Evolutionary conservation across 2,888 invertebrate species (phyloP), one percentile per base, ranked within the genome.

Genomic region (Lydus trimaculatus): DNA sequence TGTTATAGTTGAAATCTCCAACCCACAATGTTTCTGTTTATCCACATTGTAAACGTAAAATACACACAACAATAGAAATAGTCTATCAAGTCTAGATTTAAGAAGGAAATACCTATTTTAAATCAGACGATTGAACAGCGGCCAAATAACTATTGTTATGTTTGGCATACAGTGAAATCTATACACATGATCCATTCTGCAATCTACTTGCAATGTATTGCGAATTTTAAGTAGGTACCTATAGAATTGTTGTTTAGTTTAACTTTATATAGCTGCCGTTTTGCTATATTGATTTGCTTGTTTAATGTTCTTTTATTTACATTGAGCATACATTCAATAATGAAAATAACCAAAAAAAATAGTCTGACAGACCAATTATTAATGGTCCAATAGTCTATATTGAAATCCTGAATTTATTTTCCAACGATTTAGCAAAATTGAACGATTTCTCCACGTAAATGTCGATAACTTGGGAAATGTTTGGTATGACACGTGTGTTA

Each of bases 21-120:
- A 9, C 11, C 20, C 8, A 48, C 9, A 20, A 20, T 20, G 58
- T 65, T 56, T 31, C 31, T 31, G 64, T 58, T 68, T 65, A 65
- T 68, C 61, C 65, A 62, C 33, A 31, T 48, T 33, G 17, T 25
- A 60, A 60, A 60, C 33, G 58, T 59, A 31, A 63, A 61, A 69
- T 48, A 48, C 20, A n/a, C n/a, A n/a, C 65, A 69, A 68, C 69
- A 69, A 69, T 69, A 65, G 65, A 59, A 59, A 63, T 48, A 59
- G 78, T 77, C 78, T 73, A 76, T 78, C 79, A 76, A 73, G 70
- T 74, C 74, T 74, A 71, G 76, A 78, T 80, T 80, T 80, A 79
- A 82, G 82, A 81, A 80, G 81, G 81, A 82, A 82, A 79, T 78
- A 72, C 76, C 77, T 43, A 8, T 75, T 80, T 77, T 76, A 76